These are phyloP conservation scores for Sorex fumeus DNA, from an alignment of 2,113 vertebrate species.

Conservation along the genomic window DNA sequence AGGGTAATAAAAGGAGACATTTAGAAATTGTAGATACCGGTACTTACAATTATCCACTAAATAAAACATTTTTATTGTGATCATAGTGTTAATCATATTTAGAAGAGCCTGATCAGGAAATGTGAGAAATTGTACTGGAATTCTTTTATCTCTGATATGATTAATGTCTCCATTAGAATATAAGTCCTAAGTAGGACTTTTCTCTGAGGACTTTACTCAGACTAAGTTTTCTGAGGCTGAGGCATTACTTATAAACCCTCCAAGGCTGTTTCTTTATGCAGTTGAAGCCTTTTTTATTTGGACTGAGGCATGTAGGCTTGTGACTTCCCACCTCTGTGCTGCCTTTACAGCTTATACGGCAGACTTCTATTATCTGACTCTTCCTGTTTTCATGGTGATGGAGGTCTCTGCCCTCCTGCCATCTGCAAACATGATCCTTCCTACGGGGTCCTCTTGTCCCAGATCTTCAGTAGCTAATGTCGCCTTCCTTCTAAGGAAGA, in stretches of 20 bases:
- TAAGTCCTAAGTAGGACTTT: conserved; percentile 4
- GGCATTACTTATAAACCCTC: conserved; percentile 51
- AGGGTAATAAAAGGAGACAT: conserved; percentile 89
- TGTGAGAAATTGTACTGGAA: conserved; percentile 33
- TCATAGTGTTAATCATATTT: conserved; percentile 85
- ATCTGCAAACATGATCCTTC: neutral
- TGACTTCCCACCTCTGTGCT: neutral
- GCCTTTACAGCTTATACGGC: neutral
- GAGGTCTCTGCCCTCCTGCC: neutral
- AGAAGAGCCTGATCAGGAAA: conserved; percentile 80
- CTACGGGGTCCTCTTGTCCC: neutral
- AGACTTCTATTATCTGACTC: neutral
- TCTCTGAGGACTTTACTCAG: neutral
- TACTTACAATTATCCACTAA: conserved; percentile 87
- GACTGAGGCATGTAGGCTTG: neutral
- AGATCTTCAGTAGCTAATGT: neutral
- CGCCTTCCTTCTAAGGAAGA: neutral
- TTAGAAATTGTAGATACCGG: conserved; percentile 85
- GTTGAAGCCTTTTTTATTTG: conserved; percentile 21
- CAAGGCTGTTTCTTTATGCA: neutral
- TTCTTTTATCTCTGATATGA: conserved; percentile 35
- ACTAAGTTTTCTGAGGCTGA: conserved; percentile 36
- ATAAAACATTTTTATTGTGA: conserved; percentile 90
- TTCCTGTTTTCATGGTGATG: neutral
- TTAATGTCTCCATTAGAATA: conserved; percentile 26